Base-by-base conservation (phyloP, 2,888 invertebrate species). In the Rhabditophanes sp. region DNA sequence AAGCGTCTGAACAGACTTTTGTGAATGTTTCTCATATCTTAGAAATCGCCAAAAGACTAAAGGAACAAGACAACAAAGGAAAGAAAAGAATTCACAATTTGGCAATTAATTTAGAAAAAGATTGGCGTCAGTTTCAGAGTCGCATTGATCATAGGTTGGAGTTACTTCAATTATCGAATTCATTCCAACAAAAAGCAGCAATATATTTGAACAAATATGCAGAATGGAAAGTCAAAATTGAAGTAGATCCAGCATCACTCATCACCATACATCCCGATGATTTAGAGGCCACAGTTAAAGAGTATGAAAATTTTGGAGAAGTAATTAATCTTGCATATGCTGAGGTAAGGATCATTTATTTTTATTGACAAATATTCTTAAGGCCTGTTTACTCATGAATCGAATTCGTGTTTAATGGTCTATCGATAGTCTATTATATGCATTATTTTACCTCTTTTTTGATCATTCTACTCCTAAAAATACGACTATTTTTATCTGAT, bases 141-240 rank as follows among this genome's bases (percentile, higher is more conserved):
- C 18, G 35, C 5, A 41, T 37, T 8, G 23, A 36, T 2, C 28
- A 21, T 8, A 17, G 51, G 20, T 37, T 28, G 17, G 26, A 35
- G 4, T 32, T 51, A 4, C 36, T 51, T 12, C 30, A 33, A n/a
- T 15, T 42, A 1, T 44, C 51, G 7, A 15, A 44, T 12, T 37
- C 37, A 14, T 51, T 50, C 23, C 50, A 53, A 31, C 26, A 33
- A 11, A 45, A 45, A 17, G 37, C 35, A 30, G 32, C 25, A n/a
- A n/a, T n/a, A n/a, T n/a, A n/a, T n/a, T n/a, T 54, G 9, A 36
- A 44, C 9, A 46, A 48, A 23, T 35, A 42, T 18, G 34, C 44
- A 12, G 14, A 30, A 8, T 58, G 54, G 58, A 39, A 43, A 2
- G 34, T 35, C 8, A 40, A 46, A 6, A 48, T 53, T 3, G 56